phyloP scores from a whole-genome alignment of 2,888 invertebrate species.

The Cryptus viduatorius region DNA sequence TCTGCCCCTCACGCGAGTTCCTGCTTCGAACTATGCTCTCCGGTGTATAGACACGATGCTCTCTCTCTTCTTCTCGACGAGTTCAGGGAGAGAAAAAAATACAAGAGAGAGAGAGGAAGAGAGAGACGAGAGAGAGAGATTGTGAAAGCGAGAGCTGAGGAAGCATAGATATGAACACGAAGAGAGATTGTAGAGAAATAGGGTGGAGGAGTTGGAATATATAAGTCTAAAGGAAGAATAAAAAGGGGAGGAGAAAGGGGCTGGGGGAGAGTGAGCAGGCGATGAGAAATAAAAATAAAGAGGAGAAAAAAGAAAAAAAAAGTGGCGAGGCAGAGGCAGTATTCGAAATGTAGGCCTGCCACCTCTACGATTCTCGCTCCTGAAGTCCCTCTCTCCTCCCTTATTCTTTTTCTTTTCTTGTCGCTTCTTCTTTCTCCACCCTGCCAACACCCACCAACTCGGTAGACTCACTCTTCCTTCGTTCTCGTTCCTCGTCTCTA shows the following conservation, averaged over 20 bases:
- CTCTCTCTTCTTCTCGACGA: slow-evolving; percentile 22
- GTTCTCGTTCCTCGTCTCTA: slow-evolving; percentile 29
- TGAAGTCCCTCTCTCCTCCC: slow-evolving; percentile 26
- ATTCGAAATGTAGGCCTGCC: slow-evolving; percentile 76
- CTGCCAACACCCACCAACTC: slow-evolving; percentile 37
- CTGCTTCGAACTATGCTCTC: slow-evolving; percentile 43
- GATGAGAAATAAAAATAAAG: slow-evolving; percentile 65
- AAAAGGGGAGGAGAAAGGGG: slow-evolving; percentile 7
- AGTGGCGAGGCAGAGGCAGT: slow-evolving; percentile 62
- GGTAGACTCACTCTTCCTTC: slow-evolving; percentile 27
- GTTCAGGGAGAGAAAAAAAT: slow-evolving; percentile 41
- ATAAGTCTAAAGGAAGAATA: not conserved
- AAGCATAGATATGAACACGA: slow-evolving; percentile 48
- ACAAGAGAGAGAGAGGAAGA: slow-evolving; percentile 32
- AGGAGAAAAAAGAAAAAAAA: slow-evolving; percentile 29
- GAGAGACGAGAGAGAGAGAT: slow-evolving; percentile 25
- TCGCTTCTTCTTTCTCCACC: slow-evolving; percentile 20
- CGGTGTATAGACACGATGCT: slow-evolving; percentile 5
- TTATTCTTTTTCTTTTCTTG: slow-evolving; percentile 33
- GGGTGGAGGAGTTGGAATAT: slow-evolving; percentile 27
- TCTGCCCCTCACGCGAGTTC: slow-evolving; percentile 52
- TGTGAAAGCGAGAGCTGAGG: slow-evolving; percentile 48
- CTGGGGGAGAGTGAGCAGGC: slow-evolving; percentile 30
- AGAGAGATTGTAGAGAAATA: slow-evolving; percentile 29
- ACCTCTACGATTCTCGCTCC: slow-evolving; percentile 65